These are phyloP conservation scores for Psephotus haematonotus DNA, from an alignment of 2,113 vertebrate species.

Conservation along the genomic window DNA sequence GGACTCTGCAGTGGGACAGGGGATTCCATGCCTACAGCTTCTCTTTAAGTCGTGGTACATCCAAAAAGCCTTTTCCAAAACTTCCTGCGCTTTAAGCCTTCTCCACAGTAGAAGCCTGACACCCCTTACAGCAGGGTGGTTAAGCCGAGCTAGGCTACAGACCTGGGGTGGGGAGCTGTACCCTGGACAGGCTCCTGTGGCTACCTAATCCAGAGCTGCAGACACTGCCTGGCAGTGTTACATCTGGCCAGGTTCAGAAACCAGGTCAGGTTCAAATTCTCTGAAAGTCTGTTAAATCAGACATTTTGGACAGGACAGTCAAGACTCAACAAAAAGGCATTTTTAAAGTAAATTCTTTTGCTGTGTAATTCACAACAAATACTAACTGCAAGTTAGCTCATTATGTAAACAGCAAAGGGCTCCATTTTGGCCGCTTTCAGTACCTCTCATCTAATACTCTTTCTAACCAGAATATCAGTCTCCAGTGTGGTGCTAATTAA, in stretches of 20 bases:
- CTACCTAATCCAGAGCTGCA: neutral
- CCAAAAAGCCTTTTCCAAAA: neutral
- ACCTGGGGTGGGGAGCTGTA: neutral
- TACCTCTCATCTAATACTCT: neutral
- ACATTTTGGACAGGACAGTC: constrained; percentile 12
- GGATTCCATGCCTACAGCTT: neutral
- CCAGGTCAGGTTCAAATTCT: constrained; percentile 30
- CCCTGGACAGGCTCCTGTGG: neutral
- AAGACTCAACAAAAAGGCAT: constrained; percentile 56
- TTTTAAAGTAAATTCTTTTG: constrained; percentile 40
- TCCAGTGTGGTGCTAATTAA: neutral
- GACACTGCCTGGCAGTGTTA: neutral
- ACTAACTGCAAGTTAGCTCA: constrained; percentile 20
- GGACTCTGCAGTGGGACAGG: neutral
- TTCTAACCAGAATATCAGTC: neutral
- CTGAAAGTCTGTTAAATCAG: constrained; percentile 26
- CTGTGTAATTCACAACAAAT: constrained; percentile 37
- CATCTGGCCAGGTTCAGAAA: neutral
- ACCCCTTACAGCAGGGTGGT: neutral
- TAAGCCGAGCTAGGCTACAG: neutral
- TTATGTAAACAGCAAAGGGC: constrained; percentile 18
- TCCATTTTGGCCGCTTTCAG: constrained; percentile 8
- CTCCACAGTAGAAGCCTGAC: neutral
- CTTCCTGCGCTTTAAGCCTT: neutral
- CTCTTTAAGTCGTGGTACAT: neutral